Conservation (phyloP, 1,140 invertebrate species). For the Drosophila pandora region DNA sequence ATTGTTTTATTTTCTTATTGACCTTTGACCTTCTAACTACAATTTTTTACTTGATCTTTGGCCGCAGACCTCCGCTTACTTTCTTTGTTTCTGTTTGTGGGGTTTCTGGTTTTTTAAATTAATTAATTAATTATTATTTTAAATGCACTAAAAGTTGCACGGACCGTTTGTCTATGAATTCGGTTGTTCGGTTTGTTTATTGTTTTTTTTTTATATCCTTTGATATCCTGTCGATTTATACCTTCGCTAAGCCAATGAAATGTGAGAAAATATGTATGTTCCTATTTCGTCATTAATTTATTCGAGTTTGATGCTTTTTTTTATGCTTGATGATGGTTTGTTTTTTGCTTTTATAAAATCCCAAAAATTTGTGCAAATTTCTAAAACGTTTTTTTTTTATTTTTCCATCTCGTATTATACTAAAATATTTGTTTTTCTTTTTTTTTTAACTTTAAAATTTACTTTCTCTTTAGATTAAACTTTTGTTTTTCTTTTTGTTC, state of each 20-base stretch:
- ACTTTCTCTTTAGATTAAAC: constrained; percentile 50
- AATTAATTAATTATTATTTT: constrained; percentile 50
- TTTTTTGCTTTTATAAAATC: constrained; percentile 69
- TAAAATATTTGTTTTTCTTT: constrained; percentile 62
- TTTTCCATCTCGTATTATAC: constrained; percentile 55
- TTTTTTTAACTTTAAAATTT: constrained; percentile 68
- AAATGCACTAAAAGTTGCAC: constrained; percentile 82
- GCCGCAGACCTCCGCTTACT: constrained; percentile 55
- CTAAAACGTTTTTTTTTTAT: constrained; percentile 60
- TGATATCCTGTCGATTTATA: constrained; percentile 33
- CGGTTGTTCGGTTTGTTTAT: constrained; percentile 19
- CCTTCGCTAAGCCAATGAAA: constrained; percentile 75
- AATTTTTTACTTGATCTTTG: constrained; percentile 71
- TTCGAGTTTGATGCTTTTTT: constrained; percentile 54
- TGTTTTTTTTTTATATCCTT: constrained; percentile 33
- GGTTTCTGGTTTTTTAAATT: constrained; percentile 21
- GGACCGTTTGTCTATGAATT: constrained; percentile 61
- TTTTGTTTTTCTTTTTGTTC: constrained; percentile 43
- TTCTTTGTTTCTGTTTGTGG: constrained; percentile 43
- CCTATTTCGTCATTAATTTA: constrained; percentile 50
- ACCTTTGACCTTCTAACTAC: constrained; percentile 58
- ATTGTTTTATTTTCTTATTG: constrained; percentile 11
- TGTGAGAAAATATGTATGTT: constrained; percentile 67
- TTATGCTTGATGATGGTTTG: constrained; percentile 37
- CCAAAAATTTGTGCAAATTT: constrained; percentile 82